Percentiles rank a stretch among this genome's conserved stretches.
Conservation (phyloP, 2,113 vertebrate genomes). For the Anhinga rufa region DNA sequence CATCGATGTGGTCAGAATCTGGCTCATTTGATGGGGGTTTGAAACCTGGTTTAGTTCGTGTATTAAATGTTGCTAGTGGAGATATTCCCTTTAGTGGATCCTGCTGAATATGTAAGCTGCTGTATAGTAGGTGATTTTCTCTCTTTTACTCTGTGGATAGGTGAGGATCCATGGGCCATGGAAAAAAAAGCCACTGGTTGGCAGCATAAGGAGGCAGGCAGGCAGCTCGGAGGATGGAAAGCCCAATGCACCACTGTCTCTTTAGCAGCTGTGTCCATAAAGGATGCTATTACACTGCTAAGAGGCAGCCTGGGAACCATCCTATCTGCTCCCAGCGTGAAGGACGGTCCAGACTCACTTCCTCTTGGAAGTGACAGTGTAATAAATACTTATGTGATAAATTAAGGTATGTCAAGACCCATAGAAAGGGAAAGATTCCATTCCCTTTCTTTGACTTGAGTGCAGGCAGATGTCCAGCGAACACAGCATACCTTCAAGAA, state of each 20-base stretch:
- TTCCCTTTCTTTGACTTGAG: background rate
- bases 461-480: background rate
- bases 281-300: background rate
- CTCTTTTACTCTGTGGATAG: background rate
- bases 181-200: background rate
- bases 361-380: background rate
- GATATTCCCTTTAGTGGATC: background rate
- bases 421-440: background rate
- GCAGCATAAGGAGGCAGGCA: background rate
- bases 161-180: too few relatives aligned
- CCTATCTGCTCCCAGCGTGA: background rate
- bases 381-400: background rate
- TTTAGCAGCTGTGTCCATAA: background rate
- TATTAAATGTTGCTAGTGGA: background rate
- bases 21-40: background rate
- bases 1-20: background rate
- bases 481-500: background rate
- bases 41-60: background rate
- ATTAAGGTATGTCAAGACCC: background rate
- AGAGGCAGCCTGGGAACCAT: background rate
- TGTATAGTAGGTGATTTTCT: background rate
- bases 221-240: background rate
- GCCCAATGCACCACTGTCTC: rapidly evolving
- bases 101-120: background rate
- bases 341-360: background rate